A percentile compares a stretch with the other conserved stretches of the same genome.
Conservation (phyloP, 2,888 invertebrate genomes). For the Agrilus biguttatus region DNA sequence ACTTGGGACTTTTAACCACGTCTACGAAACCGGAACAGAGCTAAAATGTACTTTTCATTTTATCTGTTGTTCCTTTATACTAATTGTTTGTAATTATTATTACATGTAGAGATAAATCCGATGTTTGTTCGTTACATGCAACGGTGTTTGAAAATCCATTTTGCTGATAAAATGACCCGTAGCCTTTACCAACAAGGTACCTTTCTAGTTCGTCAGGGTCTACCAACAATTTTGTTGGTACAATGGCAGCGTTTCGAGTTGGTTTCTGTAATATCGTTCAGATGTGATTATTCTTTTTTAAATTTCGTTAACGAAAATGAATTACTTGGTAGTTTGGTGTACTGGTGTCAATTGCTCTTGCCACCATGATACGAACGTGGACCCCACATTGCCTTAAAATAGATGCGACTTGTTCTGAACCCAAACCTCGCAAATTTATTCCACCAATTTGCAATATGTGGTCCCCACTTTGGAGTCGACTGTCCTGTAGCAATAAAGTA, state of each 20-base stretch:
- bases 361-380: conserved; percentile 75
- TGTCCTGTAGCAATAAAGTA: conserved; percentile 53
- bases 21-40: no score
- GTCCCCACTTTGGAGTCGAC: conserved; percentile 90
- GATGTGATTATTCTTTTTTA: not conserved
- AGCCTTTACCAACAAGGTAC: conserved; percentile 51
- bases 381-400: conserved; percentile 81
- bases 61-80: no score
- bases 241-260: conserved; percentile 65
- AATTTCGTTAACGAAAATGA: not conserved
- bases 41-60: no score
- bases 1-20: no score
- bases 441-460: conserved; percentile 94
- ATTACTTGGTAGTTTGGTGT: conserved; percentile 42
- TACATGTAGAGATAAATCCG: no score
- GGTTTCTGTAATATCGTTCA: not conserved
- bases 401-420: conserved; percentile 87
- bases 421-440: conserved; percentile 90
- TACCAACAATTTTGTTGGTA: conserved; percentile 68
- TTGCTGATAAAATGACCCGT: conserved; percentile 14
- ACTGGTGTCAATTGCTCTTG: conserved; percentile 60
- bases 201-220: conserved; percentile 73
- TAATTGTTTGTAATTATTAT: no score
- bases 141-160: no score
- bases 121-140: no score